These are phyloP conservation scores for Heterohyrax brucei DNA, from an alignment of 2,797 vertebrate species.

Conservation along the genomic window DNA sequence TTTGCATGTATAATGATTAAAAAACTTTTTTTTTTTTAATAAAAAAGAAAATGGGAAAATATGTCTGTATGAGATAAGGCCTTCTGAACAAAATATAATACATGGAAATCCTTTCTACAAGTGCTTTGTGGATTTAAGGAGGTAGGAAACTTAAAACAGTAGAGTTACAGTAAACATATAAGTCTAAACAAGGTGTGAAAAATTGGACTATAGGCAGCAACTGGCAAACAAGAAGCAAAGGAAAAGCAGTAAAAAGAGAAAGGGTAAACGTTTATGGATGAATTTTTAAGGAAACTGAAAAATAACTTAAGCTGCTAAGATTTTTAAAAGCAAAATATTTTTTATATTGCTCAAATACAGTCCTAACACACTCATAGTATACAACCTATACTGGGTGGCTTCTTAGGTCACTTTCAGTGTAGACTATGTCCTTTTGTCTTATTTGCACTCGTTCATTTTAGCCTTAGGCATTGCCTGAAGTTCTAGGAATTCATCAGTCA, in stretches of 20 bases:
- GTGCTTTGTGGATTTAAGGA: conserved; percentile 89
- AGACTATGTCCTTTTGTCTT: background rate
- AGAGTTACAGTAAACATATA: conserved; percentile 82
- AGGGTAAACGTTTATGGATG: background rate
- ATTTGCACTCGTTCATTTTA: background rate
- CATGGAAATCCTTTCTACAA: conserved; percentile 91
- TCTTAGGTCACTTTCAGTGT: background rate
- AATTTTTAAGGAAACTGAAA: background rate
- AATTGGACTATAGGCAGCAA: conserved; percentile 58
- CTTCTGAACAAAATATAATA: conserved; percentile 91
- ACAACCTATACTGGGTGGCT: background rate
- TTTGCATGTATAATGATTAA: conserved; percentile 79
- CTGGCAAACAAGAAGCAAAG: conserved; percentile 70
- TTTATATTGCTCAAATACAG: background rate
- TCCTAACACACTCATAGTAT: background rate
- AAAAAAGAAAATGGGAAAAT: conserved; percentile 88
- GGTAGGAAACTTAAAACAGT: conserved; percentile 89
- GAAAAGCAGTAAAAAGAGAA: conserved; percentile 71
- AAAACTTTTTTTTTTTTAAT: conserved; percentile 77
- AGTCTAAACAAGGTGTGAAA: conserved; percentile 90
- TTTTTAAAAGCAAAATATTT: background rate
- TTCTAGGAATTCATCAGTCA: background rate
- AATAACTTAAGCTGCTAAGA: background rate
- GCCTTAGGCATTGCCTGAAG: conserved; percentile 15
- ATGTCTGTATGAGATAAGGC: conserved; percentile 91